Evolutionary conservation across 2,888 invertebrate species (phyloP), one percentile per base, ranked within the genome.

Genomic region (Ormyrus nitidulus): DNA sequence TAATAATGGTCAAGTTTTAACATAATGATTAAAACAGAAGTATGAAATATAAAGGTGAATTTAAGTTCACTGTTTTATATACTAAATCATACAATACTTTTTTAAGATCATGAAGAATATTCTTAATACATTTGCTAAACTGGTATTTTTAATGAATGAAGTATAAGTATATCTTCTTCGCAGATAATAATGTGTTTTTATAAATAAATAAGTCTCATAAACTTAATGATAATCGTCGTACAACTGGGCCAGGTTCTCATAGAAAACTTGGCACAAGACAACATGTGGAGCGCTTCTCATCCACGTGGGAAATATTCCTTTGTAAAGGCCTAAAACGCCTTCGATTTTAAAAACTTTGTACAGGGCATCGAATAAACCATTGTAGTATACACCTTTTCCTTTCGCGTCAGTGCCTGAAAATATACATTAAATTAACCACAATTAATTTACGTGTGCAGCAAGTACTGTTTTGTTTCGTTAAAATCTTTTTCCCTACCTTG

Each of bases 201-300:
- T 11, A 62, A 62, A 68, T 19, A 48, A 54, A 9, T 6, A 6
- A 11, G 8, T 56, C n/a, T 13, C 44, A 9, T 46, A 44, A n/a
- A 48, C 56, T 71, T 9, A 73, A 49, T 72, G n/a, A 13, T 44
- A 58, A 0, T 94, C 94, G 83, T 93, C 78, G 54, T 80, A 82
- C 8, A 85, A 85, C 6, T 84, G 81, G 48, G 89, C 86, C 46
- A 95, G 91, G 88, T 95, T 92, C 89, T 97, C 97, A 94, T 98
- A 98, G 89, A 98, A 96, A 74, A 97, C 94, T 75, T 98, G 91
- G 83, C 96, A 95, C 1, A 98, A 90, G 1, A 98, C 95, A 0
- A 97, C 96, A 88, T 98, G 98, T 0, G 98, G 98, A 0, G 97
- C 98, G 58, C 98, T 93, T 80, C 98, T 92, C 80, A 98, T 91